phyloP scores from a whole-genome alignment of 1,140 invertebrate genomes.

The Himalopsyche phryganea region DNA sequence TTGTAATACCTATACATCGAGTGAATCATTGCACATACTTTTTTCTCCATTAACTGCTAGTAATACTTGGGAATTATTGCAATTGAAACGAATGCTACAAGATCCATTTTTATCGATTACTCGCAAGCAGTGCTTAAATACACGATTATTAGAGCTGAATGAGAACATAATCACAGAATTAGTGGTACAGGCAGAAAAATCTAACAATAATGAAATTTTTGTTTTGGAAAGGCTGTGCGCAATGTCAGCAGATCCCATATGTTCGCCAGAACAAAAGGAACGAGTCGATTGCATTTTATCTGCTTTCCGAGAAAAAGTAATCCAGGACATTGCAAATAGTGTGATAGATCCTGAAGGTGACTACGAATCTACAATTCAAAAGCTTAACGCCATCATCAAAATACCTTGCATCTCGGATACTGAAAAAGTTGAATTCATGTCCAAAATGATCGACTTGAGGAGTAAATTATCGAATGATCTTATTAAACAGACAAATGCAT shows the following conservation, averaged over 20 bases:
- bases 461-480: conserved; percentile 6
- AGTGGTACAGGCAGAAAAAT: conserved; percentile 2
- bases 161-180: conserved; percentile 22
- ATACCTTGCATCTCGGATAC: conserved; percentile 4
- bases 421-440: conserved; percentile 12
- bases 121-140: conserved; percentile 15
- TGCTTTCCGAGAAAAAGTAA: conserved; percentile 18
- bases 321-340: conserved; percentile 2
- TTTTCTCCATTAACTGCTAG: conserved; percentile 19
- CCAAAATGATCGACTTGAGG: conserved; percentile 13
- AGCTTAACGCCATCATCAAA: conserved; percentile 2
- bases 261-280: conserved; percentile 7
- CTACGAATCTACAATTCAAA: conserved; percentile 14
- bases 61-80: conserved; percentile 19
- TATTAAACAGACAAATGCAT: conserved; percentile 4
- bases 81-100: conserved; percentile 15
- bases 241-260: conserved; percentile 2
- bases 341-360: neutral
- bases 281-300: conserved; percentile 15
- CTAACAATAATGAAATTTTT: conserved; percentile 7
- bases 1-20: neutral
- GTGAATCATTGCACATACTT: neutral
- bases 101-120: conserved; percentile 16
- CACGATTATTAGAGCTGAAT: conserved; percentile 21
- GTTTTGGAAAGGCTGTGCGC: conserved; percentile 20